Conservation (phyloP, 1,140 invertebrate species). For the Penaeus vannamei region DNA sequence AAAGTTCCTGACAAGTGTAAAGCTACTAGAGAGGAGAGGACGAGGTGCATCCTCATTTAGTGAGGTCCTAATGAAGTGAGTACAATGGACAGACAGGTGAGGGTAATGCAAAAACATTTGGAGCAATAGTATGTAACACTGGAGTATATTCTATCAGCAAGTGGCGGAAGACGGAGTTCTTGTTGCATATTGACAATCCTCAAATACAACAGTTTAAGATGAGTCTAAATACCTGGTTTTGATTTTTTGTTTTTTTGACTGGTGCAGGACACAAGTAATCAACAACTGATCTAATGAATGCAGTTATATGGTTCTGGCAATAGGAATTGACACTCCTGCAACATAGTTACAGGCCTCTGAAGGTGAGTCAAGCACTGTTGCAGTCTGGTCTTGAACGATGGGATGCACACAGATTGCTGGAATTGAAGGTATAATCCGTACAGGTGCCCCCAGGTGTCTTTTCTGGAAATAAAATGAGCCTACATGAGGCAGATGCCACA, state of each 20-base stretch:
- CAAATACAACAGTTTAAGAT: too few species aligned
- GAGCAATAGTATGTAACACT: too few species aligned
- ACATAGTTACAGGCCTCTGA: neutral
- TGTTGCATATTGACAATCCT: too few species aligned
- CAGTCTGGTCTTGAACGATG: neutral
- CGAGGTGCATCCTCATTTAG: too few species aligned
- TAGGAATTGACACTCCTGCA: slow-evolving; percentile 5
- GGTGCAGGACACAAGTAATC: slow-evolving; percentile 2
- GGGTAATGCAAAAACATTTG: too few species aligned
- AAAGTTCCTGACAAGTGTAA: too few species aligned
- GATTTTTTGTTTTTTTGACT: neutral
- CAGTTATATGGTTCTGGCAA: neutral
- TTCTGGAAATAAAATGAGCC: neutral
- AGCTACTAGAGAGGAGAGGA: too few species aligned
- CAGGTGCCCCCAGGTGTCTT: slow-evolving; percentile 1
- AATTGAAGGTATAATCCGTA: neutral
- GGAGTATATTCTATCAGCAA: too few species aligned
- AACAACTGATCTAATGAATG: slow-evolving; percentile 14
- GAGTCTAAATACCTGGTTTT: neutral
- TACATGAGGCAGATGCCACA: neutral
- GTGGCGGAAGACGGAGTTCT: too few species aligned
- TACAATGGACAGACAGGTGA: too few species aligned
- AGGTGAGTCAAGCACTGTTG: neutral
- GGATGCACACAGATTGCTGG: neutral
- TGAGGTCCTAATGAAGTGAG: too few species aligned